Conservation (phyloP, 2,888 invertebrate species). For the Apocheima hispidaria region DNA sequence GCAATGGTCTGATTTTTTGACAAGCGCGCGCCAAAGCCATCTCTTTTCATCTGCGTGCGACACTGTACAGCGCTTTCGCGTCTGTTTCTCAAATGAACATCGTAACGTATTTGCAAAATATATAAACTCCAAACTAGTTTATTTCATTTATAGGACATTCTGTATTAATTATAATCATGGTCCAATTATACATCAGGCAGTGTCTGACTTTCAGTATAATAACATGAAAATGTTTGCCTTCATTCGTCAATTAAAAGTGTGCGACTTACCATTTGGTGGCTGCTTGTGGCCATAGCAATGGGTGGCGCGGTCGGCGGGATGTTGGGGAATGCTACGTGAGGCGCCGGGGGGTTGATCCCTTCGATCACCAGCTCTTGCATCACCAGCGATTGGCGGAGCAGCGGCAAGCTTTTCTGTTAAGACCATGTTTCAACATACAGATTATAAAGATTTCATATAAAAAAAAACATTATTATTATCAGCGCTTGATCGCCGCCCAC, state of each 20-base stretch:
- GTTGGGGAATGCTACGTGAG: constrained; percentile 73
- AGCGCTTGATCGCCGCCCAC: too few species aligned
- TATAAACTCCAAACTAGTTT: too few species aligned
- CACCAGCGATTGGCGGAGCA: constrained; percentile 95
- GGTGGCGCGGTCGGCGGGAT: constrained; percentile 47
- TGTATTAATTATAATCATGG: too few species aligned
- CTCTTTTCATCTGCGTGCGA: too few species aligned
- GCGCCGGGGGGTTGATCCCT: constrained; percentile 96
- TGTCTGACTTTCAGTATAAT: background rate
- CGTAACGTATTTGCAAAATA: too few species aligned
- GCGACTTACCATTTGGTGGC: constrained; percentile 14
- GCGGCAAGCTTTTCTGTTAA: constrained; percentile 94
- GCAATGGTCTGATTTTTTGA: too few species aligned
- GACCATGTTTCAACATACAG: background rate
- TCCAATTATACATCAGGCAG: too few species aligned
- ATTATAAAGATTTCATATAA: background rate
- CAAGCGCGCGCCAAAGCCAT: too few species aligned
- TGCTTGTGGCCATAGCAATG: constrained; percentile 6
- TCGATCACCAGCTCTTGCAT: constrained; percentile 97
- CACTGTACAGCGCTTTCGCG: too few species aligned
- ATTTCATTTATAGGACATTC: too few species aligned
- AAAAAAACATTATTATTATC: too few species aligned
- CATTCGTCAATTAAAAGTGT: background rate
- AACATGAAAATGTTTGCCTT: background rate
- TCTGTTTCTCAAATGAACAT: too few species aligned